A percentile compares a stretch with the other conserved stretches of the same genome.
Evolutionary conservation across 2,888 invertebrate species (phyloP).

Genomic region (Harpalus rubripes): DNA sequence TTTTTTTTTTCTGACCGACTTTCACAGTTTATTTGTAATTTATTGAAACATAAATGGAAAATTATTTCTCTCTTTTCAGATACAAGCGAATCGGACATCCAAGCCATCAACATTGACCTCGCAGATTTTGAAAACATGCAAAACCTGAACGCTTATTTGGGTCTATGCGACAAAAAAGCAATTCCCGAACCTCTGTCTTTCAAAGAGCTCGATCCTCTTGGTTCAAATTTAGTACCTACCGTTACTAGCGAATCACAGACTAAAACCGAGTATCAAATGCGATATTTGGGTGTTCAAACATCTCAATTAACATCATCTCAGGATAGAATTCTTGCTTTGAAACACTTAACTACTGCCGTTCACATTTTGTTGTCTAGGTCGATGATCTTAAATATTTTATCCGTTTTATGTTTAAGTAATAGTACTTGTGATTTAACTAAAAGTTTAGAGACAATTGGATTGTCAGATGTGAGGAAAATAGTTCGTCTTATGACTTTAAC

Average conservation of each 20-base stretch:
- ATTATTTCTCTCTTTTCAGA: conserved; percentile 69
- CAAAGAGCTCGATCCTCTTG: conserved; percentile 79
- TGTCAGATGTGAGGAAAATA: conserved; percentile 81
- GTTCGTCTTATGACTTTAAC: conserved; percentile 81
- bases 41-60: too few species aligned
- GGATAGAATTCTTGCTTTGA: conserved; percentile 79
- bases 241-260: conserved; percentile 73
- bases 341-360: conserved; percentile 78
- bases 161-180: conserved; percentile 75
- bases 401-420: conserved; percentile 75
- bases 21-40: too few species aligned
- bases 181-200: conserved; percentile 78
- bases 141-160: conserved; percentile 74
- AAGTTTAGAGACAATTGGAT: conserved; percentile 75
- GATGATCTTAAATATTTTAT: conserved; percentile 80
- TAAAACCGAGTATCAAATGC: conserved; percentile 72
- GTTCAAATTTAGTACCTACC: conserved; percentile 77
- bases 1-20: too few species aligned
- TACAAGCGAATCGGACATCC: conserved; percentile 74
- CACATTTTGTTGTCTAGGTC: conserved; percentile 80
- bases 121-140: conserved; percentile 73
- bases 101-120: conserved; percentile 71
- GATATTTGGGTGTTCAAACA: conserved; percentile 79
- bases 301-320: conserved; percentile 76
- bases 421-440: conserved; percentile 73